Percentiles rank a stretch among this genome's conserved stretches.
Conservation (phyloP, 92 coral and sea anemone genomes). For the Plumapathes pennacea region DNA sequence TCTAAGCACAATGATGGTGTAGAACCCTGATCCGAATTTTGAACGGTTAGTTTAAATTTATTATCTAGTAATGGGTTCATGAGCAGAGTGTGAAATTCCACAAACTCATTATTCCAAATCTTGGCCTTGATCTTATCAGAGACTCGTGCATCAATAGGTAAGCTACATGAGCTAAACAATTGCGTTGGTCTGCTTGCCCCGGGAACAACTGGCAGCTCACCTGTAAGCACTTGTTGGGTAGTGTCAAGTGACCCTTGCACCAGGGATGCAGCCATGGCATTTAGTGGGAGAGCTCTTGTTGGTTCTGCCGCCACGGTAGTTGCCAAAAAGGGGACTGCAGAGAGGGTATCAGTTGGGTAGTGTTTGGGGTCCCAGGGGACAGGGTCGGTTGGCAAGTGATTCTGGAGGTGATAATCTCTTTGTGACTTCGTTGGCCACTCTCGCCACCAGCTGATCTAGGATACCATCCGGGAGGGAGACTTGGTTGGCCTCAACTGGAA, state of each 20-base stretch:
- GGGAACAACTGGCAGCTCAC: conserved; percentile 1
- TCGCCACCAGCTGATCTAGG: too few species aligned
- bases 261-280: too few species aligned
- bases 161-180: conserved; percentile 12
- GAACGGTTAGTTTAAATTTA: conserved; percentile 15
- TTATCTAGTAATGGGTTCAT: conserved; percentile 12
- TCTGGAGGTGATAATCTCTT: too few species aligned
- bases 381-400: too few species aligned
- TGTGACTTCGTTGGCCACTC: too few species aligned
- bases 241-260: conserved; percentile 7
- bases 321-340: too few species aligned
- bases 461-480: too few species aligned
- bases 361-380: too few species aligned
- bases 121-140: conserved; percentile 36
- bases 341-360: too few species aligned
- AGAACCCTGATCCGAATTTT: conserved; percentile 8
- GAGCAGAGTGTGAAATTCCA: conserved; percentile 25
- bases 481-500: too few species aligned
- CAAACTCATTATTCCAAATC: conserved; percentile 27
- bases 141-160: conserved; percentile 34
- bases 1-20: conserved; percentile 31
- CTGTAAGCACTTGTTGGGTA: conserved; percentile 1
- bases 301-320: too few species aligned
- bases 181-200: conserved; percentile 9
- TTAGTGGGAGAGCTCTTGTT: too few species aligned